These are phyloP conservation scores for Anagyrus pseudococci DNA, from an alignment of 2,888 invertebrate species.

Conservation along the genomic window DNA sequence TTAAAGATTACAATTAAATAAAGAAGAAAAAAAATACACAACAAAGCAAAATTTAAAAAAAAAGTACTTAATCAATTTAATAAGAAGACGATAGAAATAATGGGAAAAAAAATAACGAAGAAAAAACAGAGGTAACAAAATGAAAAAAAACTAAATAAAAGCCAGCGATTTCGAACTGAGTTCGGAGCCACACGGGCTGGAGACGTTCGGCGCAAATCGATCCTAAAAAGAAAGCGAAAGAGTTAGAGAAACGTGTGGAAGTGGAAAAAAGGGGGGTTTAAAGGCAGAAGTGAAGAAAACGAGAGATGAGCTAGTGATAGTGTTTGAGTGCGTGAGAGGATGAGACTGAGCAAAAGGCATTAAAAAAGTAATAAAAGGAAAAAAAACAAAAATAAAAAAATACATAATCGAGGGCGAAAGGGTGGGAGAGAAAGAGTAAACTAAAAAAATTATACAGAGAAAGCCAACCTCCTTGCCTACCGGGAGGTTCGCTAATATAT, in stretches of 20 bases:
- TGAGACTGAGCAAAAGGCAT: constrained; percentile 47
- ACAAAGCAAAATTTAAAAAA: constrained; percentile 5
- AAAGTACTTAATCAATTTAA: constrained; percentile 19
- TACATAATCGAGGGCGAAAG: constrained; percentile 41
- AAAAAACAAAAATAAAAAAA: constrained; percentile 31
- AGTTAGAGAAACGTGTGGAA: constrained; percentile 41
- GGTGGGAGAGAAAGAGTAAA: constrained; percentile 41
- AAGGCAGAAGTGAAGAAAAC: constrained; percentile 25
- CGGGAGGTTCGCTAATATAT: constrained; percentile 61
- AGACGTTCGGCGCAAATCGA: constrained; percentile 62
- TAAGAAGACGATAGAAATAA: no score
- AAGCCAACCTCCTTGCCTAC: constrained; percentile 61
- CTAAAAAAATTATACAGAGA: constrained; percentile 61
- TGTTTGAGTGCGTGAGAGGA: constrained; percentile 39
- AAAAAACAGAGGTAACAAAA: no score
- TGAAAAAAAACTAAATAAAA: constrained; percentile 33
- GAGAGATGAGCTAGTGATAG: constrained; percentile 42
- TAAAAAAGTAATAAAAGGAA: constrained; percentile 21
- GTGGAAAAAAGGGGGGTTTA: constrained; percentile 29
- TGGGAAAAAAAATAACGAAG: constrained; percentile 39
- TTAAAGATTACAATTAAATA: no score
- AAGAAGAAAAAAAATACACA: constrained; percentile 10
- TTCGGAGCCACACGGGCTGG: constrained; percentile 60
- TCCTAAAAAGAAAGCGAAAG: constrained; percentile 53
- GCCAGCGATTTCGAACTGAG: constrained; percentile 55